Base-by-base conservation (phyloP, 2,888 invertebrate genomes). In the Drosophila cyrtoloma region DNA sequence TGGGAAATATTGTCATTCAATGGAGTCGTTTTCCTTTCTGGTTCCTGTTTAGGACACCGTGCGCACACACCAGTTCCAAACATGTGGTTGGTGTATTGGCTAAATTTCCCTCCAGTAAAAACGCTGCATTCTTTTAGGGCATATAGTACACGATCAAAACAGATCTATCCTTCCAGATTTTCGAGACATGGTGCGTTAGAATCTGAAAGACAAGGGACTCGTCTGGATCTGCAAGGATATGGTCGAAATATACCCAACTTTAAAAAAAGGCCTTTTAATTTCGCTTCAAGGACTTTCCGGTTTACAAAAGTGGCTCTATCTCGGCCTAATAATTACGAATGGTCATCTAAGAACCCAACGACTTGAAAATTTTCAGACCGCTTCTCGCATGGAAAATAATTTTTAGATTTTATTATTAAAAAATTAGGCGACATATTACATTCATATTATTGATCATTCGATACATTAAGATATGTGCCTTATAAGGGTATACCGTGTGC, bases 381-480 rank as follows among this genome's bases (percentile, higher is more conserved):
- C 44, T 22, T 22, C 3, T 22, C 26, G 10, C 51, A 19, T 51
- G 10, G 19, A 51, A 28, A 58, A 28, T 70, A 57, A 42, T 66
- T 77, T 69, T 53, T 73, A 47, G 33, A 60, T 67, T 81, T 82
- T 80, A 78, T 81, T 80, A 70, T 75, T 70, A 71, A 63, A 71
- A 77, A 64, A 77, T 82, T 81, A 77, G 62, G 70, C 55, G 71
- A 71, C 82, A 82, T 56, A 14, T 22, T 75, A 79, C 71, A 75
- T 75, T 59, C 76, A 74, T 57, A 71, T 72, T 67, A 69, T 56
- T 78, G 67, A 81, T 66, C 39, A 47, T 47, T 75, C 47, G 53
- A 64, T 67, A 68, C 56, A 73, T 71, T 81, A 63, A 74, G 64
- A 55, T 60, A 66, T 73, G 69, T 70, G 47, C 69, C 65, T 64